These are phyloP conservation scores for Origma solitaria DNA, from an alignment of 2,113 vertebrate genomes.

Conservation along the genomic window DNA sequence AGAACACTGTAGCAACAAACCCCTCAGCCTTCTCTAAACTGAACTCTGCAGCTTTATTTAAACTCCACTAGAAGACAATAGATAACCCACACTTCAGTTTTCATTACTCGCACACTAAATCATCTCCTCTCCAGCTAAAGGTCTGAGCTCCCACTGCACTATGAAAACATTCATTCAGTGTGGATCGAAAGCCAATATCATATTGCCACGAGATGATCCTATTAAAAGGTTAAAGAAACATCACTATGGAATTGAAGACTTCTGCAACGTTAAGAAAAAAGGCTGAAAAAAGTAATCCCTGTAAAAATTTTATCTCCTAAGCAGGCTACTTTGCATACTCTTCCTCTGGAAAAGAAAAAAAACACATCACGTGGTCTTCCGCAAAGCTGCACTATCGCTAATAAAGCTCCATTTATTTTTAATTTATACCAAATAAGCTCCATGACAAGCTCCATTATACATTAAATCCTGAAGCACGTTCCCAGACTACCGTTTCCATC, in stretches of 20 bases:
- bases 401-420: background rate
- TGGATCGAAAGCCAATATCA: constrained; percentile 15
- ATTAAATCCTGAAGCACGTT: background rate
- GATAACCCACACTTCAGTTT: constrained; percentile 38
- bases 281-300: background rate
- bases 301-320: background rate
- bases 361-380: accelerated
- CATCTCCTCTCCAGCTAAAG: background rate
- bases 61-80: constrained; percentile 26
- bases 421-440: background rate
- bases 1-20: constrained; percentile 43
- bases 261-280: background rate
- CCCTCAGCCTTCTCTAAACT: constrained; percentile 25
- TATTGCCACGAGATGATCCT: background rate
- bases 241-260: background rate
- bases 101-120: constrained; percentile 21
- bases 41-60: constrained; percentile 10
- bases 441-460: background rate
- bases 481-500: background rate
- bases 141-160: background rate
- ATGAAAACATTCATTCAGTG: background rate
- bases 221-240: constrained; percentile 43
- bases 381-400: background rate
- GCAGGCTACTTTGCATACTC: background rate
- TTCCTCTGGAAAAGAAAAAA: background rate